A percentile compares a stretch with the other conserved stretches of the same genome.
Evolutionary conservation across 1,140 invertebrate genomes (phyloP).

Genomic region (Nomia melanderi): DNA sequence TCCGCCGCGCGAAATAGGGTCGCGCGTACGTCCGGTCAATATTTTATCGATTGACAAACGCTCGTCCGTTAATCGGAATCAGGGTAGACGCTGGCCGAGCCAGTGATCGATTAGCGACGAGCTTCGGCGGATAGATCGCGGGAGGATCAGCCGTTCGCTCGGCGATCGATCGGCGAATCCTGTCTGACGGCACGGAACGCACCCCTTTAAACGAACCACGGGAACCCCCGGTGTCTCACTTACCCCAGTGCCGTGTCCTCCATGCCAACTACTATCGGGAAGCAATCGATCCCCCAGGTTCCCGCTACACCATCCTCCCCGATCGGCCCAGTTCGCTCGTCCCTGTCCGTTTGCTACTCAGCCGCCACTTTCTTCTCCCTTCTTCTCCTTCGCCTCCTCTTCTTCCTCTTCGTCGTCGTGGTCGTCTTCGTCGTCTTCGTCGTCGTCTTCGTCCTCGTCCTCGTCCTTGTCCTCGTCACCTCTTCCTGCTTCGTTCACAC

Average conservation of each 20-base stretch:
- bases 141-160: neutral
- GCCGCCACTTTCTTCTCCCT: too few relatives aligned
- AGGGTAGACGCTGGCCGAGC: too few relatives aligned
- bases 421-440: neutral
- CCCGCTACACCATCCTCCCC: constrained; percentile 58
- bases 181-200: neutral
- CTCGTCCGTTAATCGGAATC: too few relatives aligned
- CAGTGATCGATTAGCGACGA: too few relatives aligned
- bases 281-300: constrained; percentile 59
- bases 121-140: constrained; percentile 20
- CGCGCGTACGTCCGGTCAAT: neutral
- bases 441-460: neutral
- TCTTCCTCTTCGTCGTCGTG: too few relatives aligned
- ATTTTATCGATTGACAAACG: constrained; percentile 5
- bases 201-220: constrained; percentile 10
- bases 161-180: constrained; percentile 28
- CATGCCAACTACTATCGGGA: constrained; percentile 60
- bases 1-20: too few relatives aligned
- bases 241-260: constrained; percentile 61
- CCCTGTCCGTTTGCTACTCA: neutral
- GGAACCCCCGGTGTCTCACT: constrained; percentile 37
- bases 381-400: neutral
- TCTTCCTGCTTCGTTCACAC: neutral
- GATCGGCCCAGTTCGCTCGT: constrained; percentile 10
- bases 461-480: neutral